Base-by-base conservation (phyloP, 2,113 vertebrate genomes). In the Pseudopodoces humilis region DNA sequence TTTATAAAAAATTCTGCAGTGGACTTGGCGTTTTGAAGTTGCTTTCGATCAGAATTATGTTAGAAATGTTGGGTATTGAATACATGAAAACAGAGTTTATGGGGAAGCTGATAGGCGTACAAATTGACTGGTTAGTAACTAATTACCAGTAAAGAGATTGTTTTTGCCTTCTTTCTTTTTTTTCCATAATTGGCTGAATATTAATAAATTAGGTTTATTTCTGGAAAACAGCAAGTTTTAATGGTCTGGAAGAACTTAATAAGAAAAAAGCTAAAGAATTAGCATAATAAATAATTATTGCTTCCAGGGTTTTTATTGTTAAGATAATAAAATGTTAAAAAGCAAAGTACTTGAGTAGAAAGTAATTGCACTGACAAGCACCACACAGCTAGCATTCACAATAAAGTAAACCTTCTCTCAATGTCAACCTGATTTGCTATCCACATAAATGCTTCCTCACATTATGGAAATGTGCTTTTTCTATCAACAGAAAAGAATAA, bases 211-310 rank as follows among this genome's bases (percentile, higher is more conserved):
- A 95, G 87, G 83, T 97, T 97, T 97, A 96, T 97, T 98, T 97
- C 97, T 97, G 92, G 95, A 94, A 96, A 97, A 96, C 88, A 95
- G 94, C 85, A 91, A 97, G 88, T 96, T 98, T 97, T 97, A 98
- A 97, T 97, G 95, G 95, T 91, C 95, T 97, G 95, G 96, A 77
- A 82, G 93, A 98, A 98, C 97, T 97, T 97, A 97, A 82, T 91
- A 95, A 94, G 90, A 95, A 95, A 96, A 97, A 98, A 97, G 97
- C 97, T 89, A 55, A 97, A 95, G 96, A 98, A 98, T 98, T 97
- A 98, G 96, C 97, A 98, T 98, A 98, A 98, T 98, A 98, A 97
- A 98, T 99, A 99, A 99, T 99, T 98, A 99, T 98, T 98, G 98
- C 98, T 99, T 98, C 96, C 96, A 98, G 99, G 98, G 96, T 96